Base-by-base conservation (phyloP, 2,888 invertebrate genomes). In the Lumbricus terrestris region DNA sequence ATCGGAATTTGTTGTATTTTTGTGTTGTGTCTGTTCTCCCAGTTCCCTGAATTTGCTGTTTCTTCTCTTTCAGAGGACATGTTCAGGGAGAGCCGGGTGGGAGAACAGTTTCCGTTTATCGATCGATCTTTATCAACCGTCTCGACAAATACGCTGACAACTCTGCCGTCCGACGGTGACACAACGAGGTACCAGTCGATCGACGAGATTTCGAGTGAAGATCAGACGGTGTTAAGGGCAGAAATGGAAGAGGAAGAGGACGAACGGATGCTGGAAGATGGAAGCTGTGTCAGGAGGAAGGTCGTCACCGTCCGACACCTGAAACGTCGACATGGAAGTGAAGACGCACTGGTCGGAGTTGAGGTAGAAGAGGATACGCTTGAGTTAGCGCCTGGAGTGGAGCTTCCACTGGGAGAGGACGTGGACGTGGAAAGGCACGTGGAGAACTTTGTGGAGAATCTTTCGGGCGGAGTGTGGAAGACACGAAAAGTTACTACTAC, bases 211-310 rank as follows among this genome's bases (percentile, higher is more conserved):
- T 69, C 69, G n/a, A n/a, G 90, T 82, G 90, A 90, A 18, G 88
- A 90, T 37, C 37, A 90, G 82, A 90, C 82, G 20, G 89, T 83
- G 37, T 83, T 90, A 37, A 90, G 42, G 35, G 89, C 89, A 42
- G 90, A 90, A 69, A 90, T 90, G 69, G 69, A 69, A 69, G 69
- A 90, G 85, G 89, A 89, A 35, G 91, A 90, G 88, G 89, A 89
- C 29, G 91, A 90, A 42, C 91, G 91, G 83, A 90, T 69, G 20
- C 88, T 92, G 18, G 90, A 92, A 42, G 92, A 91, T 90, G 92
- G 92, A 20, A 91, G 90, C 20, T 42, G 85, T 18, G 47, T 91
- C n/a, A 91, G 88, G 42, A 90, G 90, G 40, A 90, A 90, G 35
- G 33, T 89, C 69, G 82, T 88, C 29, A 91, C 90, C 13, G 83